A percentile compares a stretch with the other conserved stretches of the same genome.
Evolutionary conservation across 2,797 vertebrate species (phyloP).

Genomic region (Danio tinwini): DNA sequence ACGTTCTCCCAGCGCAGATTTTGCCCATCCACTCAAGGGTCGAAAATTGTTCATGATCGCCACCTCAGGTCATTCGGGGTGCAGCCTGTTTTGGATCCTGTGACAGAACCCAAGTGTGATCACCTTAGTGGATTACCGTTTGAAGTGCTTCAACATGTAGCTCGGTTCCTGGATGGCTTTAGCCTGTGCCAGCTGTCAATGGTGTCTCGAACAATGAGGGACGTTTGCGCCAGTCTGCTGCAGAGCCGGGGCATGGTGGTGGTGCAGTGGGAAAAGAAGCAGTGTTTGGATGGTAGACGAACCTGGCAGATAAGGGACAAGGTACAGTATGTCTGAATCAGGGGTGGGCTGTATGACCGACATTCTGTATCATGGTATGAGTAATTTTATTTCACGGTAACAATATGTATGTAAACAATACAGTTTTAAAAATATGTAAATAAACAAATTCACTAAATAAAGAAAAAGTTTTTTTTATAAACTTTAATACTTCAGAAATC

Average conservation of each 20-base stretch:
- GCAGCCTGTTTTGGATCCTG: slow-evolving; percentile 78
- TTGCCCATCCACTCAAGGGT: slow-evolving; percentile 86
- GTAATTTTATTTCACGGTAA: too few relatives aligned
- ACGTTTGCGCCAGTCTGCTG: slow-evolving; percentile 93
- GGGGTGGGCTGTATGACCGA: background rate
- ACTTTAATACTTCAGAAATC: too few relatives aligned
- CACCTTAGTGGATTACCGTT: slow-evolving; percentile 91
- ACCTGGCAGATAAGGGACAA: slow-evolving; percentile 95
- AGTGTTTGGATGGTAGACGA: slow-evolving; percentile 73
- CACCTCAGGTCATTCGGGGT: slow-evolving; percentile 93
- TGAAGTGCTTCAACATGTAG: slow-evolving; percentile 92
- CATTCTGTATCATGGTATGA: too few relatives aligned
- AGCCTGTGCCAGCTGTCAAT: slow-evolving; percentile 95
- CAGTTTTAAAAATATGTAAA: too few relatives aligned
- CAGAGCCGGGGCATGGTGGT: slow-evolving; percentile 96
- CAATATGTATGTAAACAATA: too few relatives aligned
- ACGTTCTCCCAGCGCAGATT: slow-evolving; percentile 95
- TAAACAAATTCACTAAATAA: too few relatives aligned
- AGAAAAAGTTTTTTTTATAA: too few relatives aligned
- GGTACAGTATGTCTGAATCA: slow-evolving; percentile 67
- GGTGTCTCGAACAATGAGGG: slow-evolving; percentile 94
- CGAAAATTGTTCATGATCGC: slow-evolving; percentile 91
- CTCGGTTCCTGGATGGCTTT: slow-evolving; percentile 94
- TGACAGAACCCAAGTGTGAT: slow-evolving; percentile 80
- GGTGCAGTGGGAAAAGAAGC: slow-evolving; percentile 91